Evolutionary conservation across 2,113 vertebrate species (phyloP).

Genomic region (Calonectris borealis): DNA sequence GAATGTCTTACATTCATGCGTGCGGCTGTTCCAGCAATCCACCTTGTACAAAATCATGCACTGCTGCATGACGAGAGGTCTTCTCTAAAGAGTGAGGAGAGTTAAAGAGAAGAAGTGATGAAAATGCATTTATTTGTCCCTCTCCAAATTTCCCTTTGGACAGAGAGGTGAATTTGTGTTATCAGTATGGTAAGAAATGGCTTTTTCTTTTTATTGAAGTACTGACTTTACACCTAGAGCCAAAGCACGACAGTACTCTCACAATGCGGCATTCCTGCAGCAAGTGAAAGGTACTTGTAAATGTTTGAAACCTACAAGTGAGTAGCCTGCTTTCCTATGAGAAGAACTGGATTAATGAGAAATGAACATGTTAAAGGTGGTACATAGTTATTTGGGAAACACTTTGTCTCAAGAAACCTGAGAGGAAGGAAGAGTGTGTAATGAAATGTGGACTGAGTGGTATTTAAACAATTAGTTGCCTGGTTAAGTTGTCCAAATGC

Average conservation of each 20-base stretch:
- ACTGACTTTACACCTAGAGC: background rate
- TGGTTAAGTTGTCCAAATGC: background rate
- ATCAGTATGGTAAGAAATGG: background rate
- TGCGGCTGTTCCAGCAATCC: background rate
- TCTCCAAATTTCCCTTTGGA: background rate
- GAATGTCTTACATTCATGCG: background rate
- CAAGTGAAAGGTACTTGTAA: background rate
- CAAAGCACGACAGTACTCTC: background rate
- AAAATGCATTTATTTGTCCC: background rate
- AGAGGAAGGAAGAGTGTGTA: background rate
- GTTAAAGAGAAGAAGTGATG: background rate
- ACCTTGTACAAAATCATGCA: background rate
- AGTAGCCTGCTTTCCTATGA: background rate
- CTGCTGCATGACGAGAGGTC: background rate
- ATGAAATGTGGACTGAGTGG: background rate
- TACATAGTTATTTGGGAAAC: background rate
- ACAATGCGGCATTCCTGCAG: background rate
- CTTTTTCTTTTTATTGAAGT: background rate
- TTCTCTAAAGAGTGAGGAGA: background rate
- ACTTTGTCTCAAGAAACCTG: background rate
- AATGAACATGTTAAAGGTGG: background rate
- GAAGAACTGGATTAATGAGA: background rate
- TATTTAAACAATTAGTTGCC: background rate
- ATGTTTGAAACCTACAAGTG: background rate
- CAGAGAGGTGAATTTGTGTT: background rate